phyloP scores from a whole-genome alignment of 2,113 vertebrate species.

The Chrysochloris asiatica region DNA sequence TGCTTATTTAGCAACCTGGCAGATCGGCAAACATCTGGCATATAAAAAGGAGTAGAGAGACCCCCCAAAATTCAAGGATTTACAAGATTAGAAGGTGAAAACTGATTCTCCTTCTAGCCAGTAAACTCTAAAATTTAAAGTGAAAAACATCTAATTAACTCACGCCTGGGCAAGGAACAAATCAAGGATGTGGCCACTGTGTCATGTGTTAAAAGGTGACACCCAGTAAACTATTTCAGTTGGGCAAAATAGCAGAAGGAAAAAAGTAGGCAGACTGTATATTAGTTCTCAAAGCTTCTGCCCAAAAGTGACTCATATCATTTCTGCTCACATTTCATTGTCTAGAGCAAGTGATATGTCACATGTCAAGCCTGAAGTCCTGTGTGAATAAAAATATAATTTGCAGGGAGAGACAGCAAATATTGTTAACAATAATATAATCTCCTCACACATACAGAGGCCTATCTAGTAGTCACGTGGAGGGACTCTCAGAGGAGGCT shows the following conservation, averaged over 20 bases:
- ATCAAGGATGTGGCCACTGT: not conserved
- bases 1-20: not conserved
- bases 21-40: not conserved
- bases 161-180: not conserved
- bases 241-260: not conserved
- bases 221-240: not conserved
- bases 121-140: not conserved
- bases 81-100: not conserved
- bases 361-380: not conserved
- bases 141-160: not conserved
- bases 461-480: not conserved
- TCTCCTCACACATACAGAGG: not conserved
- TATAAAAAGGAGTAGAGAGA: not conserved
- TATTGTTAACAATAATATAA: not conserved
- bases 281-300: not conserved
- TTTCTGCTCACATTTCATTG: not conserved
- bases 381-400: not conserved
- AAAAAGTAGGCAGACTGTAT: not conserved
- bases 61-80: not conserved
- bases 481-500: not conserved
- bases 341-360: not conserved
- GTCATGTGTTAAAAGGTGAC: not conserved
- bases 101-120: not conserved
- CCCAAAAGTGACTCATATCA: not conserved
- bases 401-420: not conserved